Conservation (phyloP, 2,888 invertebrate genomes). For the Ecdyonurus torrentis region DNA sequence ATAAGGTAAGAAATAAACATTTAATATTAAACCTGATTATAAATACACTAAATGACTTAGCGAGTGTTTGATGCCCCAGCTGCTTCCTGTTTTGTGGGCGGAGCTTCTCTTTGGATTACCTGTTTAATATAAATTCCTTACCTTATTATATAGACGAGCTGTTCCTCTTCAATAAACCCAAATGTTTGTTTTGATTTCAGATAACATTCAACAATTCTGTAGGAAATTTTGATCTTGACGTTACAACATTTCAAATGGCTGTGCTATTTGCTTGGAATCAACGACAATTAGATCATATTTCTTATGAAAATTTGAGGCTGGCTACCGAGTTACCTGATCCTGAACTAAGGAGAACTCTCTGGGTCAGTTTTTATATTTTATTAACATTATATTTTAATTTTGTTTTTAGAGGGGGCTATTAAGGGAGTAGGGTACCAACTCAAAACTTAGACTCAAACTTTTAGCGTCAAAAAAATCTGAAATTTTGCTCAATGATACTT, state of each 20-base stretch:
- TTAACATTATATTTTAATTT: too few relatives aligned
- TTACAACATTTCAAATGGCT: slow-evolving; percentile 99
- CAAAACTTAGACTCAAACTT: not conserved
- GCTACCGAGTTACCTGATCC: slow-evolving; percentile 95
- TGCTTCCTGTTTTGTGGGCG: too few relatives aligned
- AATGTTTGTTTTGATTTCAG: slow-evolving; percentile 23
- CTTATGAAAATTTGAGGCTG: slow-evolving; percentile 90
- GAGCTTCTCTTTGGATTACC: too few relatives aligned
- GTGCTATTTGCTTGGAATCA: slow-evolving; percentile 99
- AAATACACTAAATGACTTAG: too few relatives aligned
- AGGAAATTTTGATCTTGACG: slow-evolving; percentile 92
- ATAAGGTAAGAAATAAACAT: too few relatives aligned
- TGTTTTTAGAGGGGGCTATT: not conserved
- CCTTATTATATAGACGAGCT: too few relatives aligned
- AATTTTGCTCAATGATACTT: too few relatives aligned
- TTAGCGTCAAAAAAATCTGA: too few relatives aligned
- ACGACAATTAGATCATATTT: slow-evolving; percentile 75
- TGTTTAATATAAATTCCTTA: too few relatives aligned
- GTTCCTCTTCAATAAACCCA: too few relatives aligned
- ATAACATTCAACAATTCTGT: slow-evolving; percentile 86
- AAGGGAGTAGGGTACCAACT: not conserved
- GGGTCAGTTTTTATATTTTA: slow-evolving; percentile 30
- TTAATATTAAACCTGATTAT: too few relatives aligned
- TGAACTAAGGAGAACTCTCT: slow-evolving; percentile 83
- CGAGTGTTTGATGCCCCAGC: too few relatives aligned